Base-by-base conservation (phyloP, 2,113 vertebrate species). In the Neogale vison region DNA sequence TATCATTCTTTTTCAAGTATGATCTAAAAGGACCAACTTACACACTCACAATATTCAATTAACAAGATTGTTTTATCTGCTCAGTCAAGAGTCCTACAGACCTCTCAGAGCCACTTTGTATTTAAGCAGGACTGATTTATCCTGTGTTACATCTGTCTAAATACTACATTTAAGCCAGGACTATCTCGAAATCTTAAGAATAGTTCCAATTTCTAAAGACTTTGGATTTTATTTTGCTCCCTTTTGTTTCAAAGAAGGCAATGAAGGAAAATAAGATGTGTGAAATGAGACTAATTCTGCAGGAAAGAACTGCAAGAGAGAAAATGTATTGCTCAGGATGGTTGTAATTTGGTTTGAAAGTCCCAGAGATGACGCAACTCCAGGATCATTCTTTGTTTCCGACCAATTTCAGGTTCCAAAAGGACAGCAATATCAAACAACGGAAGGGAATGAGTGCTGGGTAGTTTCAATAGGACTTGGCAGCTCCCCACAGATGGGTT, bases 311-410 rank as follows among this genome's bases (percentile, higher is more conserved):
- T 42, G 39, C 55, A 90, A 95, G 79, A 14, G 45, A 92, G 88
- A 81, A 98, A 97, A 76, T 31, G 97, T n/a, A 57, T 47, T 93
- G 95, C 79, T 84, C 1, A 18, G 65, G 90, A 96, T 79, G 91
- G 29, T 1, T 90, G 71, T 72, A 88, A 97, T 98, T 95, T 96
- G 90, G 96, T 18, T 77, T 59, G 97, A 97, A 96, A 98, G 92
- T 90, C 88, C 74, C 88, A 87, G 79, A 89, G 89, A 29, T 94
- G 80, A 94, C 83, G 63, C 55, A 95, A 11, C 42, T 85, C 47
- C 36, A 45, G 23, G 83, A 74, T 80, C 2, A 8, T 0, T 0
- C 77, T 98, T 98, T 94, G 89, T 93, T 95, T 93, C 85, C 88
- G 36, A 61, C 34, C 57, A 47, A 97, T 96, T 95, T 95, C 90